Conservation (phyloP, 2,888 invertebrate genomes). For the Flabesymbios commensalis region DNA sequence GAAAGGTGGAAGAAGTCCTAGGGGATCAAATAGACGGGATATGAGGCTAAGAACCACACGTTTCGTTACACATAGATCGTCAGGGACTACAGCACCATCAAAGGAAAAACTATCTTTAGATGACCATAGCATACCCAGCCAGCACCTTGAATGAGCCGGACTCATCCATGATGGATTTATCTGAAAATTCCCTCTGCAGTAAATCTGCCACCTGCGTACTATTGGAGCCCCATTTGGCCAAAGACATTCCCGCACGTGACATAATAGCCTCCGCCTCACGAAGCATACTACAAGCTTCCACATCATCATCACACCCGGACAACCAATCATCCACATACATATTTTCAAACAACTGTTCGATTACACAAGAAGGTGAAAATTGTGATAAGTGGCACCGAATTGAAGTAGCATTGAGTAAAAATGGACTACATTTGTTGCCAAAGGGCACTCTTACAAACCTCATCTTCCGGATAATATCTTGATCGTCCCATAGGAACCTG, state of each 20-base stretch:
- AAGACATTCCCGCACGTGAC: conserved; percentile 13
- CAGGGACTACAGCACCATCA: conserved; percentile 3
- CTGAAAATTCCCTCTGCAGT: too few relatives aligned
- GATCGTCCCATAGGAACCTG: conserved; percentile 15
- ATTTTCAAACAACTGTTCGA: conserved; percentile 29
- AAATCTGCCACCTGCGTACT: conserved; percentile 23
- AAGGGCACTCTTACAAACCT: conserved; percentile 30
- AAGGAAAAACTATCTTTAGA: conserved; percentile 25
- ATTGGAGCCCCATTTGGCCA: conserved; percentile 22
- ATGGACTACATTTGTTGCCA: conserved; percentile 34
- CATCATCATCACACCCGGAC: too few relatives aligned
- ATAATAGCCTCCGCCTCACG: not conserved
- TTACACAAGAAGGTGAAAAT: conserved; percentile 25
- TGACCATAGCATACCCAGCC: conserved; percentile 25
- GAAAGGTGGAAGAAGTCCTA: conserved; percentile 42
- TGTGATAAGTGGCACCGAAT: too few relatives aligned
- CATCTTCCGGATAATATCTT: too few relatives aligned
- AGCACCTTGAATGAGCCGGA: conserved; percentile 30
- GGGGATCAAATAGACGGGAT: conserved; percentile 45
- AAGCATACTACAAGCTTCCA: too few relatives aligned
- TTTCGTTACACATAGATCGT: too few relatives aligned
- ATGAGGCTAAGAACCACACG: too few relatives aligned
- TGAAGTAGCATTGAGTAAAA: too few relatives aligned
- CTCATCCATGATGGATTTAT: too few relatives aligned
- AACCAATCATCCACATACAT: conserved; percentile 36